Conservation (phyloP, 2,797 vertebrate species). For the Pseudochromis fuscus region DNA sequence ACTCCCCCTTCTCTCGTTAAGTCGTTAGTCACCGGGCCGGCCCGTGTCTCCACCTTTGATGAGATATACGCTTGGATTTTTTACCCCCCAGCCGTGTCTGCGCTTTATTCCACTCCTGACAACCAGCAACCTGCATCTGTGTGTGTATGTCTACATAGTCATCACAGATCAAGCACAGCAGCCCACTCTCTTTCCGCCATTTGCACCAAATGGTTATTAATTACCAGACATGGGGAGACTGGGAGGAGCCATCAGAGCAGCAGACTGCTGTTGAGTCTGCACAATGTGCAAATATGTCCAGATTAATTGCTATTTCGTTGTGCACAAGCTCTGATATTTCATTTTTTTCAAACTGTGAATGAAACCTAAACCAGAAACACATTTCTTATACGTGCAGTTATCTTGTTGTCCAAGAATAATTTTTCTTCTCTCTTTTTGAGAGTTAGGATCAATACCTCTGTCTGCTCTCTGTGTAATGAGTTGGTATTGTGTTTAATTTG, state of each 20-base stretch:
- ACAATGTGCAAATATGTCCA: background rate
- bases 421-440: background rate
- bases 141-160: constrained; percentile 1
- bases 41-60: constrained; percentile 38
- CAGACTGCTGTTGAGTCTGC: constrained; percentile 5
- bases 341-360: background rate
- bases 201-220: constrained; percentile 95
- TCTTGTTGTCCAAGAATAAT: background rate
- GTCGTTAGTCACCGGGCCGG: constrained; percentile 13
- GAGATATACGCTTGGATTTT: constrained; percentile 7
- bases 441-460: background rate
- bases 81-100: constrained; percentile 10
- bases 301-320: background rate
- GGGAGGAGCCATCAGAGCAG: constrained; percentile 38
- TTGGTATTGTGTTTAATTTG: background rate
- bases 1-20: constrained; percentile 15
- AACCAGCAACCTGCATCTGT: constrained; percentile 10
- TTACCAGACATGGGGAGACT: constrained; percentile 82
- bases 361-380: background rate
- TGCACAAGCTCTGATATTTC: background rate
- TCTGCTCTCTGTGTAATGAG: background rate
- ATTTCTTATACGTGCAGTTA: background rate
- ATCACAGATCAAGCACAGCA: constrained; percentile 22
- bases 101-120: constrained; percentile 11
- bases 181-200: constrained; percentile 20